Percentiles rank a stretch among this genome's conserved stretches.
Conservation (phyloP, 2,888 invertebrate genomes). For the Deroplatys truncata region DNA sequence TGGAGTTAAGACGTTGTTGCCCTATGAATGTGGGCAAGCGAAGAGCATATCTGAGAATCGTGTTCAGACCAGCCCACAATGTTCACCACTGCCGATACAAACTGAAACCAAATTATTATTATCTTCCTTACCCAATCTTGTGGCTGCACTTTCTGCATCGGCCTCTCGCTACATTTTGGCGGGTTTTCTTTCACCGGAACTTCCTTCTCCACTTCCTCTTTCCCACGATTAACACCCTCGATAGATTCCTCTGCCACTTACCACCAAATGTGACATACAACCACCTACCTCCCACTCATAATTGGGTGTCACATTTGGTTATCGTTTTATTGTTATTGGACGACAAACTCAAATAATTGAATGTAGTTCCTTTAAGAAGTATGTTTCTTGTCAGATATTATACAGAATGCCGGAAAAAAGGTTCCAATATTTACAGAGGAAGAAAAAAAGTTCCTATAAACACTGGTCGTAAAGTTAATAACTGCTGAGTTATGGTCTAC, state of each 20-base stretch:
- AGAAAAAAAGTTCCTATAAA: no score
- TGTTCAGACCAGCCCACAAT: conserved; percentile 6
- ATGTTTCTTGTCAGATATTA: no score
- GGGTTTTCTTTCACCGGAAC: background rate
- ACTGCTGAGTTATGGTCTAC: no score
- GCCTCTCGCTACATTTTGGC: background rate
- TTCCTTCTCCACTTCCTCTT: background rate
- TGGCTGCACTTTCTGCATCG: background rate
- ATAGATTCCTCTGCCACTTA: no score
- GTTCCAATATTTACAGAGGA: no score
- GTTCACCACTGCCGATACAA: conserved; percentile 11
- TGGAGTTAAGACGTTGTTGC: background rate
- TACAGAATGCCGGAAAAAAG: no score
- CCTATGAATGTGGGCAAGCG: background rate
- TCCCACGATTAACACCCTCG: background rate
- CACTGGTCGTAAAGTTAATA: no score
- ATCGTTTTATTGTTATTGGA: no score
- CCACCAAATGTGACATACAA: background rate
- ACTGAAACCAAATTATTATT: conserved; percentile 16
- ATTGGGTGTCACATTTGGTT: no score
- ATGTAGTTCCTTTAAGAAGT: no score
- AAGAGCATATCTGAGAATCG: background rate
- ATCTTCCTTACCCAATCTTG: conserved; percentile 2
- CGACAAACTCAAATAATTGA: no score
- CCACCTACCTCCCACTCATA: no score